Percentiles rank a stretch among this genome's conserved stretches.
Evolutionary conservation across 2,888 invertebrate species (phyloP).

Genomic region (Lysandra bellargus): DNA sequence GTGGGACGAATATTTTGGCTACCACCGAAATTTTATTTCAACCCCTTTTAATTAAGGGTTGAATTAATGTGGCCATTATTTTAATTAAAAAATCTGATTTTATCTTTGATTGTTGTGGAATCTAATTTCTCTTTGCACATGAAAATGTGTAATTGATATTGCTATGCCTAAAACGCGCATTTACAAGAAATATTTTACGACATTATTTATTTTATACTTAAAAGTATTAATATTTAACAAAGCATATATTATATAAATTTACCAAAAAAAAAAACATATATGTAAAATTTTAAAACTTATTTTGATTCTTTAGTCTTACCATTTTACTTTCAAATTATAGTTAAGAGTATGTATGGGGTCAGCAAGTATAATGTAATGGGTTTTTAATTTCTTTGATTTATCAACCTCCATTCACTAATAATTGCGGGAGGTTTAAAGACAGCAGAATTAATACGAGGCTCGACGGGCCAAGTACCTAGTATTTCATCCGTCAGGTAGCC

Average conservation of each 20-base stretch:
- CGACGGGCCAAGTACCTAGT: constrained; percentile 15
- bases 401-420: constrained; percentile 34
- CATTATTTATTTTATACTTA: no score
- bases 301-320: neutral
- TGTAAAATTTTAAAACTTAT: neutral
- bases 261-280: no score
- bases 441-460: constrained; percentile 1
- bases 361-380: neutral
- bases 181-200: no score
- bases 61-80: constrained; percentile 21
- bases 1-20: constrained; percentile 63
- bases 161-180: neutral
- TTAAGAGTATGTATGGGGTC: neutral
- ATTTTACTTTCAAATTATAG: neutral
- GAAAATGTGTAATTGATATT: neutral
- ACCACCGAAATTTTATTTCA: constrained; percentile 60
- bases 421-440: neutral
- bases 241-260: no score
- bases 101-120: neutral
- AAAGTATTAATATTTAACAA: no score
- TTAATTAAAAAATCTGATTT: neutral
- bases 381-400: constrained; percentile 14
- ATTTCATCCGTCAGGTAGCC: constrained; percentile 32
- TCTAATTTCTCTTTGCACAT: neutral
- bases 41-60: constrained; percentile 47